Evolutionary conservation across 2,797 vertebrate species (phyloP).

Genomic region (Podargus strigoides): DNA sequence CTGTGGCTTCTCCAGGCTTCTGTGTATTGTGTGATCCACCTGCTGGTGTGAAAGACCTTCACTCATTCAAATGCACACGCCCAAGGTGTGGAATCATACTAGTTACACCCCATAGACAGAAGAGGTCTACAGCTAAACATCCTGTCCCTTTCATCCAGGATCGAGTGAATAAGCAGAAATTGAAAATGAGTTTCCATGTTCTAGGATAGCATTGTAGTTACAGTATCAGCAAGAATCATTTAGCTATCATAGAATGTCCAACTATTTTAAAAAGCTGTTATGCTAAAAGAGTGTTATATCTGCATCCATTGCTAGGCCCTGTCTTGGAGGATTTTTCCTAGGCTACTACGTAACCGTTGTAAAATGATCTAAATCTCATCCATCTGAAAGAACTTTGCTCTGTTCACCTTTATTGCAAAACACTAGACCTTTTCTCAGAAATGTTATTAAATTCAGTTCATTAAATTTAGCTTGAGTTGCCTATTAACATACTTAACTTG

Average conservation of each 20-base stretch:
- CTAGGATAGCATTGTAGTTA: neutral
- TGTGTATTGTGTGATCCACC: neutral
- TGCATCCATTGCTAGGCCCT: neutral
- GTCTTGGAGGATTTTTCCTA: neutral
- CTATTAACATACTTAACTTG: neutral
- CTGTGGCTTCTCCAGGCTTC: neutral
- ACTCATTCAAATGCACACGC: neutral
- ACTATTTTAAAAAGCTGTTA: neutral
- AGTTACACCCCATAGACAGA: neutral
- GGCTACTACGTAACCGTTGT: neutral
- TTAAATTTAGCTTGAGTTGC: neutral
- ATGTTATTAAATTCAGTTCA: neutral
- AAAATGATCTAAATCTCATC: neutral
- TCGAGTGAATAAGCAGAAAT: neutral
- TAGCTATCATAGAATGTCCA: neutral
- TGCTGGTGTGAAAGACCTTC: neutral
- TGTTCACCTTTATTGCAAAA: neutral
- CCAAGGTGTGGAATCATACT: no score
- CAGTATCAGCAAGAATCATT: neutral
- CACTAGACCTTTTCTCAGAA: neutral
- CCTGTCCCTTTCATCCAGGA: neutral
- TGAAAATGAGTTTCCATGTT: neutral
- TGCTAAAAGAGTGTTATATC: neutral
- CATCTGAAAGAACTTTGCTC: neutral
- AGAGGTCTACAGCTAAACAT: neutral